Conservation (phyloP, 2,797 vertebrate species). For the Taeniopygia guttata region DNA sequence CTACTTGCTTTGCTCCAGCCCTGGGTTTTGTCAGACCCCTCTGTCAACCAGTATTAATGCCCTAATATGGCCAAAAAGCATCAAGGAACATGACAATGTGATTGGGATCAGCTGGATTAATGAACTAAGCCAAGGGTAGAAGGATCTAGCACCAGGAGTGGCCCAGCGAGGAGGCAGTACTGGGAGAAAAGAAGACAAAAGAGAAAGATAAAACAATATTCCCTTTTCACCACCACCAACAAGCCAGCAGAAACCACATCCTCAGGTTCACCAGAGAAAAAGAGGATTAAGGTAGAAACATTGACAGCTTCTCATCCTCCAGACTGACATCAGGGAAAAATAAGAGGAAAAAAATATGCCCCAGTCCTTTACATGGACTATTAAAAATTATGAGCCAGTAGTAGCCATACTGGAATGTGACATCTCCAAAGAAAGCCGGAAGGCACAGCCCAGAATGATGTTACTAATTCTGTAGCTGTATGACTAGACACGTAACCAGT, state of each 20-base stretch:
- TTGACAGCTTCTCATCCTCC: background rate
- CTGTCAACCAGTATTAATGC: background rate
- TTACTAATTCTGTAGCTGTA: conserved; percentile 19
- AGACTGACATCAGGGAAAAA: background rate
- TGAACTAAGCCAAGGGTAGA: background rate
- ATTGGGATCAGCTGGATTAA: background rate
- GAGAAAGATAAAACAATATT: background rate
- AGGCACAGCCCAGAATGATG: background rate
- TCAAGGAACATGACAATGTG: background rate
- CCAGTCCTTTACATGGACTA: background rate
- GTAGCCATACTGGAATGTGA: background rate
- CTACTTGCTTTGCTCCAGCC: background rate
- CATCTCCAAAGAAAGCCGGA: background rate
- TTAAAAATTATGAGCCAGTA: conserved; percentile 2
- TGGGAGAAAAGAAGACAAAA: background rate
- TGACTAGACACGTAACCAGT: background rate
- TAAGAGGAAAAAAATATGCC: background rate
- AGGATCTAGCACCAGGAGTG: background rate
- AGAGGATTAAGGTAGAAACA: background rate
- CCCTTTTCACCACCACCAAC: background rate
- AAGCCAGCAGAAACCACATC: background rate
- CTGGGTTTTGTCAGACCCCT: background rate
- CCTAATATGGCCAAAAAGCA: background rate
- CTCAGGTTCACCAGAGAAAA: background rate
- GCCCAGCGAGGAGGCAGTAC: background rate